Evolutionary conservation across 2,113 vertebrate species (phyloP), one percentile per base, ranked within the genome.

Genomic region (Charina bottae): DNA sequence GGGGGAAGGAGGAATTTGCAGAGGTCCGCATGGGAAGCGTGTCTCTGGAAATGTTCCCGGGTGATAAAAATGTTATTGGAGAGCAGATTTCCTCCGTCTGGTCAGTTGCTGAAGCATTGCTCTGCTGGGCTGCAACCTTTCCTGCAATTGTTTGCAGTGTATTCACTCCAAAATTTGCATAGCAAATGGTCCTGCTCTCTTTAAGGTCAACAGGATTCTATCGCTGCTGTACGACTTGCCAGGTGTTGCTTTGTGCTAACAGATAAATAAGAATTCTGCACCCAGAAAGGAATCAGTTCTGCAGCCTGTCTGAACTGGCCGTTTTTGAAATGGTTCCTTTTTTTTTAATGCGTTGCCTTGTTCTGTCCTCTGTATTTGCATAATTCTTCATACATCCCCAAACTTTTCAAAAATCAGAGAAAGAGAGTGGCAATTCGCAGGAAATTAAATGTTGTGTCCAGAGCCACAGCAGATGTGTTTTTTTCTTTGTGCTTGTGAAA

Each of bases 41-140:
- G 46, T 1, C 42, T 1, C 0, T 0, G 83, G 55, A 46, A 26
- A 56, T 37, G 88, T 62, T 23, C 53, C 0, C 6, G 83, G 42
- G 88, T 62, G 19, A 21, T 13, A 6, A 0, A 0, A 78, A 33
- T 56, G 37, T 28, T 42, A 24, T 17, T 11, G 42, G 0, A 0
- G 89, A 42, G 53, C 33, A 4, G 9, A 21, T 59, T 13, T 53
- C 10, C 54, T 0, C 6, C 7, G 58, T 9, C 23, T 46, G 9
- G 68, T 62, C 89, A 89, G 33, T 10, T 89, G 87, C 86, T 55
- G 21, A 15, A 42, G 13, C 26, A 0, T 7, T 15, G 55, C 60
- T 49, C 17, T 59, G 13, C 23, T 15, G 59, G 13, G 56, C 42
- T n/a, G 2, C 56, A 59, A 55, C 91, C 83, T 89, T 64, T 49